Base-by-base conservation (phyloP, 2,888 invertebrate genomes). In the Meganola albula region DNA sequence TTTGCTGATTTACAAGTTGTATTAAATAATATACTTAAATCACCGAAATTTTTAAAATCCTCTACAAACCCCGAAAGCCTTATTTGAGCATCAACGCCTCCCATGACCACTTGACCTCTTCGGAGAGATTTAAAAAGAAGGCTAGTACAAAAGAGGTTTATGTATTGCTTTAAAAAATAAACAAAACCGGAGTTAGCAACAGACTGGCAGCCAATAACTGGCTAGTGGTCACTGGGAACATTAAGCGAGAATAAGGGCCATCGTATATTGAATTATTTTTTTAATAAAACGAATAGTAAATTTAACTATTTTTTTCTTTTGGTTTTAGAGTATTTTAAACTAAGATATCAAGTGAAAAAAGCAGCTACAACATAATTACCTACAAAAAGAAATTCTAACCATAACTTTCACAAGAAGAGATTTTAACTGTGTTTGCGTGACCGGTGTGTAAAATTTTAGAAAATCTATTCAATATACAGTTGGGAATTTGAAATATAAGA, bases 121-220 rank as follows among this genome's bases (percentile, higher is more conserved):
- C n/a, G n/a, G n/a, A n/a, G n/a, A n/a, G 27, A 44, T 35, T 28
- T 35, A 32, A 22, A 49, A 27, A n/a, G 28, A 38, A 37, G 24
- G 31, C 27, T 38, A 34, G 32, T 34, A 34, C 41, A 34, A 50
- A 48, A 54, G 43, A 48, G 35, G 23, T 37, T 33, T 28, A n/a
- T n/a, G n/a, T n/a, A n/a, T n/a, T 18, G 41, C 44, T 41, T 32
- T 44, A 41, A 54, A 58, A 58, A 53, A 53, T 38, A 61, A 63
- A 53, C 52, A 54, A 58, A 64, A 62, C 42, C 31, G 36, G 53
- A 49, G 56, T 53, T 66, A 66, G 68, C 62, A 65, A 68, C 68
- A 59, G 58, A 47, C 57, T 54, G 55, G 50, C 49, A n/a, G n/a
- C n/a, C n/a, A n/a, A n/a, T n/a, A n/a, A n/a, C n/a, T n/a, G n/a